Evolutionary conservation across 1,140 invertebrate species (phyloP), one percentile per base, ranked within the genome.

Genomic region (Euwallacea similis): DNA sequence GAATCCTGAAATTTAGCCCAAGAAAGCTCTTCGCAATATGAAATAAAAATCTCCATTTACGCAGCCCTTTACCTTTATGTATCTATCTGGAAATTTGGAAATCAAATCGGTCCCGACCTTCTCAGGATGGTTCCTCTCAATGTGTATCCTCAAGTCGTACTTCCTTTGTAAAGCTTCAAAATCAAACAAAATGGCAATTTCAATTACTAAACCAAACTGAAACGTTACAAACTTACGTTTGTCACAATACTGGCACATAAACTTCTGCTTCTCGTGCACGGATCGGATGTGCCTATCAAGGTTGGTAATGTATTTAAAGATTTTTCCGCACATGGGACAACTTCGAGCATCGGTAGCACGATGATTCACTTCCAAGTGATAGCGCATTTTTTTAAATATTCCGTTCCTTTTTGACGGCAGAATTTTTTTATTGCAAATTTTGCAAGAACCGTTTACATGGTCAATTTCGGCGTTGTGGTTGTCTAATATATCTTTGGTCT

Each of bases 161-260:
- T 47, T 47, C 46, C 21, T 33, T 33, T 33, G 21, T 4, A 33
- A 13, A 47, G n/a, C 9, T 47, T 10, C 1, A 47, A 9, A 13
- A 9, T 47, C 9, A 47, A 47, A 47, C 46, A 47, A 9, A 47
- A 11, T 2, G 1, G 15, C 15, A n/a, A 2, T 9, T 9, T 56
- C 15, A 3, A 13, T 56, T 56, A 9, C 8, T 56, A 2, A 15
- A 56, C 13, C 10, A 58, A 58, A 7, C 4, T 58, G 7, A 58
- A 15, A 42, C 4, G 21, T 33, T 33, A 33, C 21, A 10, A 60
- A 42, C 58, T 42, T 42, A 60, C 58, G 7, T 60, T 13, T 60
- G 42, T n/a, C 21, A 60, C 58, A 60, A 8, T 7, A 42, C 41
- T 60, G 58, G 11, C 58, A 60, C 11, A 60, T 9, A 60, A 42